A percentile compares a stretch with the other conserved stretches of the same genome.
These are phyloP conservation scores for Acrossocheilus fasciatus DNA, from an alignment of 2,797 vertebrate species.

Conservation along the genomic window DNA sequence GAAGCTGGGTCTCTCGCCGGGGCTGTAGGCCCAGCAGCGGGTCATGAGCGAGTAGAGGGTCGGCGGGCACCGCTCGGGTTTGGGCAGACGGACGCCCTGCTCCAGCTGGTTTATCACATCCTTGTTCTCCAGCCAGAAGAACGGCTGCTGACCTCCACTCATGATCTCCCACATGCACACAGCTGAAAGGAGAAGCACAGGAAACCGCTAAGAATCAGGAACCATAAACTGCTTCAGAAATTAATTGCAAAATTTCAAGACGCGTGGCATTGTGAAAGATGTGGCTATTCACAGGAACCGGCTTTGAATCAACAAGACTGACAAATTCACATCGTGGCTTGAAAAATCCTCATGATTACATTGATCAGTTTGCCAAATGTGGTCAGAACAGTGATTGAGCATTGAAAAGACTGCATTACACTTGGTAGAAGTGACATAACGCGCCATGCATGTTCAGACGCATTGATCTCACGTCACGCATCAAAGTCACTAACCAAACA, in stretches of 20 bases:
- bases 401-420: neutral
- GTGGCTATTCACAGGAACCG: neutral
- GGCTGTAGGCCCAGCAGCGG: conserved; percentile 93
- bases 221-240: neutral
- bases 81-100: conserved; percentile 89
- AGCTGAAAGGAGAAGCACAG: conserved; percentile 73
- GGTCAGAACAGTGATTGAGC: neutral
- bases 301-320: neutral
- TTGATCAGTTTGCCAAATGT: neutral
- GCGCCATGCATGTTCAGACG: neutral
- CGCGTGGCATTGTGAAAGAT: neutral
- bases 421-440: neutral
- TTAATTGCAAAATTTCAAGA: neutral
- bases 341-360: neutral
- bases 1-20: conserved; percentile 87
- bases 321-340: conserved; percentile 1
- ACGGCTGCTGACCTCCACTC: conserved; percentile 93
- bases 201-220: neutral
- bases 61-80: conserved; percentile 89
- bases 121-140: conserved; percentile 96
- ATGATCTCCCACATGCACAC: conserved; percentile 99
- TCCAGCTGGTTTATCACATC: conserved; percentile 96
- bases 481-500: conserved; percentile 86
- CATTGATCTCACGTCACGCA: conserved; percentile 5
- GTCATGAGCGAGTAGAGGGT: conserved; percentile 91